phyloP scores from a whole-genome alignment of 2,113 vertebrate species.

The Jacana jacana region DNA sequence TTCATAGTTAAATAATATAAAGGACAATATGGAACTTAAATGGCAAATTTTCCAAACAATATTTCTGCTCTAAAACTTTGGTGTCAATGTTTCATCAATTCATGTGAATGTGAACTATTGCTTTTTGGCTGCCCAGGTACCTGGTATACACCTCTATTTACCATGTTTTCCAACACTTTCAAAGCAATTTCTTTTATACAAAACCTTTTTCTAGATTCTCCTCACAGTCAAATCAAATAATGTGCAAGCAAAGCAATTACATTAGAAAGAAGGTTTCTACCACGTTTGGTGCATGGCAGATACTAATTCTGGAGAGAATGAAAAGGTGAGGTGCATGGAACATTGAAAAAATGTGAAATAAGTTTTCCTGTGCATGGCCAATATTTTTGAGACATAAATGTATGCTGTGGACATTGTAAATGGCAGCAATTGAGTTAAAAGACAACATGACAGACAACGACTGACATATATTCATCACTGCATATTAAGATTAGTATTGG shows the following conservation, averaged over 20 bases:
- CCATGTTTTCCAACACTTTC: neutral
- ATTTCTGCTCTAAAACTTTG: neutral
- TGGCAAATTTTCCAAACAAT: neutral
- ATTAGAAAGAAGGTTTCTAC: neutral
- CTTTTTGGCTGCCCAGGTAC: neutral
- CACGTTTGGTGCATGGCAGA: neutral
- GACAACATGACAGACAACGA: constrained; percentile 14
- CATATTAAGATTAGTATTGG: constrained; percentile 22
- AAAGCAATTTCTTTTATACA: neutral
- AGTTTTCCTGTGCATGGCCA: neutral
- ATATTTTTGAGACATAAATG: neutral
- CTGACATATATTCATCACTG: constrained; percentile 14
- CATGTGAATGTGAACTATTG: neutral
- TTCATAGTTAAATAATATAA: neutral
- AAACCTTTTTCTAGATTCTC: neutral
- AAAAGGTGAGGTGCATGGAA: neutral
- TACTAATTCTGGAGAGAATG: neutral
- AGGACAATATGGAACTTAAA: neutral
- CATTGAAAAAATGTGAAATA: neutral
- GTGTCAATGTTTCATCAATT: neutral
- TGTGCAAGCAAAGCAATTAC: neutral
- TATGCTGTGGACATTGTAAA: constrained; percentile 2
- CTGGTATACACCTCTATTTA: neutral
- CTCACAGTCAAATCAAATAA: neutral
- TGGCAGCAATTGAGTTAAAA: constrained; percentile 35